Evolutionary conservation across 2,888 invertebrate genomes (phyloP), one percentile per base, ranked within the genome.

Genomic region (Lacanobia oleracea): DNA sequence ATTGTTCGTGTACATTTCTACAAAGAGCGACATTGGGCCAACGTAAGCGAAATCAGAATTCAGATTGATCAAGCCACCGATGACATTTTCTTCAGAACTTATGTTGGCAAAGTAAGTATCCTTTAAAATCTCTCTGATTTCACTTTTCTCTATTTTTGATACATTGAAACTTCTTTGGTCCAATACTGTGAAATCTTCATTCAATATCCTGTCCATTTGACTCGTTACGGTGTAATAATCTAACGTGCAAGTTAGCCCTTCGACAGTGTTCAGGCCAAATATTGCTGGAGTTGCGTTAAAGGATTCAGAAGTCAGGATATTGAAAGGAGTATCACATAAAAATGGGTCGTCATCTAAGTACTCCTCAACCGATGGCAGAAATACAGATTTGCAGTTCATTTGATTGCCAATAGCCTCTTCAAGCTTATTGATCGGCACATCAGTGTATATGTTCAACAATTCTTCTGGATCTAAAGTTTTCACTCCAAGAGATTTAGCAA

Each of bases 211-310:
- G 27, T 95, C 92, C 88, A 93, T 92, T 83, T 93, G 93, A 74
- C 94, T 93, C 0, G 93, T 94, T 0, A 95, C 91, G 0, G 94
- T 94, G 50, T 93, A 88, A 67, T 93, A 94, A 67, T 95, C 94
- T 33, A 94, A 86, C 72, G 94, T 95, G 61, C 93, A 92, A 0
- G 95, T 92, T 0, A 97, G 79, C 0, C 97, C 97, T 89, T 97
- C 97, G 0, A 95, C 96, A 0, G 96, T 96, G 65, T 95, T 96
- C 0, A 96, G 88, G 0, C 97, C 97, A 79, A 96, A 92, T 6
- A 97, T 93, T 0, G 94, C 87, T 1, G 97, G 97, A 9, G 96
- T 95, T 0, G 94, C 91, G 27, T 94, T 89, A 48, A 93, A 93
- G 2, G 77, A 69, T 2, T 86, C 85, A 2, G 92, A 88, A 4